These are phyloP conservation scores for Pardosa pseudoannulata DNA, from an alignment of 2,888 invertebrate genomes.

Conservation along the genomic window DNA sequence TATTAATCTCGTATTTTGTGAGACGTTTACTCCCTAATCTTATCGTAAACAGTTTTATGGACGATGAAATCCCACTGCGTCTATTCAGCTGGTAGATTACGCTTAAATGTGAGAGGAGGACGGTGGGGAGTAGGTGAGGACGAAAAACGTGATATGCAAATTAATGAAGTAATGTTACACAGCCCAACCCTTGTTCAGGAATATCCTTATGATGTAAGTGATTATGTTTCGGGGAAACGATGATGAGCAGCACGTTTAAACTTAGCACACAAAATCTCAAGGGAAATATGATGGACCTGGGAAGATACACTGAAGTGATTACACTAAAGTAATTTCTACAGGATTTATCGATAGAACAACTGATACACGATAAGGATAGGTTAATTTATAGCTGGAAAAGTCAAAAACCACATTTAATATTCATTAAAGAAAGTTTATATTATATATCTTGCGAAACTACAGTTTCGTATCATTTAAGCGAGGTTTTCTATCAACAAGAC, in stretches of 20 bases:
- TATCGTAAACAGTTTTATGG: not conserved
- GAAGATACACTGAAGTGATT: not conserved
- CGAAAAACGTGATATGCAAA: conserved; percentile 1
- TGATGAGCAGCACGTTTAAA: not conserved
- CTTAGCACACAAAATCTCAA: not conserved
- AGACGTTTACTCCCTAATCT: not conserved
- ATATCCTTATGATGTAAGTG: conserved; percentile 2
- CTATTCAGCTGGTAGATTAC: not conserved
- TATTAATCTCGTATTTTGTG: too few species aligned
- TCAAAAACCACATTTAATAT: too few species aligned
- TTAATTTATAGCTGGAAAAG: too few species aligned
- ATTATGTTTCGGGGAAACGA: not conserved
- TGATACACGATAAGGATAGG: too few species aligned
- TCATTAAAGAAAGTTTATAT: too few species aligned
- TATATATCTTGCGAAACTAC: too few species aligned
- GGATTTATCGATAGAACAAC: too few species aligned
- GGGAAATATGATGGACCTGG: not conserved
- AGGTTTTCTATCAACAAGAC: too few species aligned
- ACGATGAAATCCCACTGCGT: not conserved
- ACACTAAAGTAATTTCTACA: not conserved
- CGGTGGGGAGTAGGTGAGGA: too few species aligned
- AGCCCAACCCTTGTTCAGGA: not conserved
- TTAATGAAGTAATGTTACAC: conserved; percentile 16
- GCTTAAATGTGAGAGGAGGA: not conserved
- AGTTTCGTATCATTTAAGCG: too few species aligned